These are phyloP conservation scores for Caerostris darwini DNA, from an alignment of 1,140 invertebrate species.

Conservation along the genomic window DNA sequence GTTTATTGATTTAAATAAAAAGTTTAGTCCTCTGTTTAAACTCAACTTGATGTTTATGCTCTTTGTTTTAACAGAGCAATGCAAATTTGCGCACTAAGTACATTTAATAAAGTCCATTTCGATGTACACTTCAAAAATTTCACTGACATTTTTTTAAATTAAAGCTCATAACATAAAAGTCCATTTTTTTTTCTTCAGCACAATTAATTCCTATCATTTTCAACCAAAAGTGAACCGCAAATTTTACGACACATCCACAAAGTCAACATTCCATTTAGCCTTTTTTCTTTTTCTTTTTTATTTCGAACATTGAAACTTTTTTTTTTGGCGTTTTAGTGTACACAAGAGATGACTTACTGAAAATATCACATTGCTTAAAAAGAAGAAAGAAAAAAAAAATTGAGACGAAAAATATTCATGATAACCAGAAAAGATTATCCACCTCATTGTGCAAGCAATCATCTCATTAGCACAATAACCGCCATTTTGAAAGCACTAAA, in stretches of 20 bases:
- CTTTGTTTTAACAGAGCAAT: not conserved
- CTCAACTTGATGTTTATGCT: not conserved
- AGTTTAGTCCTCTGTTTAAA: not conserved
- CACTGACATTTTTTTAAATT: not conserved
- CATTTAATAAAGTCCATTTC: conserved; percentile 23
- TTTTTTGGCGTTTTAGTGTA: not conserved
- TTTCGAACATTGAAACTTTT: too few species aligned
- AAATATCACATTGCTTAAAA: not conserved
- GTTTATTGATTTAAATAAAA: too few species aligned
- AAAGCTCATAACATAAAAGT: not conserved
- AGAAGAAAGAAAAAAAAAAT: not conserved
- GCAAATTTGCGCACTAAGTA: not conserved
- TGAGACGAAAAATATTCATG: not conserved
- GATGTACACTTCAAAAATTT: not conserved
- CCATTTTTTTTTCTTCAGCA: not conserved
- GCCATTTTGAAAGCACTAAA: too few species aligned
- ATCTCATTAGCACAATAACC: not conserved
- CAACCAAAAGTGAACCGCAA: too few species aligned
- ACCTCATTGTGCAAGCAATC: not conserved
- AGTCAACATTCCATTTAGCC: not conserved
- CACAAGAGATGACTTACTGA: not conserved
- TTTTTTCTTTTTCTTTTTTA: not conserved
- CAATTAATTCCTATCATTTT: not conserved
- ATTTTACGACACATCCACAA: not conserved
- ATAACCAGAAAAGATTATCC: not conserved